Percentiles rank a stretch among this genome's conserved stretches.
phyloP scores from a whole-genome alignment of 1,140 invertebrate species.

The Achroia grisella region DNA sequence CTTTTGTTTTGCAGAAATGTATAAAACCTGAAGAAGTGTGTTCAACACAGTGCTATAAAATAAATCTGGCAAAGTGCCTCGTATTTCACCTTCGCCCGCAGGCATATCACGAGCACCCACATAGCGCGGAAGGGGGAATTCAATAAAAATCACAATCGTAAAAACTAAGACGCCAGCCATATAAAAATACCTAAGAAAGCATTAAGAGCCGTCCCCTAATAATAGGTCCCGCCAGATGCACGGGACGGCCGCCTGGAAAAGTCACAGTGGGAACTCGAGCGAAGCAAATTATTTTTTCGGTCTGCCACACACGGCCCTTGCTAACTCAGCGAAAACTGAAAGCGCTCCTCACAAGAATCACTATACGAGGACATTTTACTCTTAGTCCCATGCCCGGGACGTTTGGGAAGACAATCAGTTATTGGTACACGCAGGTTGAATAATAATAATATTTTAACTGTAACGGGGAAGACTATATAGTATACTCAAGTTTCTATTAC shows the following conservation, averaged over 20 bases:
- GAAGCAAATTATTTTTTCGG: conserved; percentile 71
- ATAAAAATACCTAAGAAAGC: conserved; percentile 70
- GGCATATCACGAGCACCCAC: conserved; percentile 34
- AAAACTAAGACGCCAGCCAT: conserved; percentile 62
- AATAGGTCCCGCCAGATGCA: conserved; percentile 69
- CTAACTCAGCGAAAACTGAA: conserved; percentile 60
- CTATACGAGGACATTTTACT: conserved; percentile 30
- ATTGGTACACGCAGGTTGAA: conserved; percentile 8
- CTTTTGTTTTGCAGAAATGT: conserved; percentile 22
- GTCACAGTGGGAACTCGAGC: conserved; percentile 64
- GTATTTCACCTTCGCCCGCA: conserved; percentile 61
- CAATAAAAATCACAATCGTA: conserved; percentile 72
- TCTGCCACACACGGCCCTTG: conserved; percentile 67
- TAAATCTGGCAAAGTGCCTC: conserved; percentile 59
- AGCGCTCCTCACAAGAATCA: conserved; percentile 33
- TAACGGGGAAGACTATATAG: too few species aligned
- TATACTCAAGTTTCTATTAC: too few species aligned
- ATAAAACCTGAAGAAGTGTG: conserved; percentile 38
- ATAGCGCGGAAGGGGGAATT: conserved; percentile 40
- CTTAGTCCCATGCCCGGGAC: neutral
- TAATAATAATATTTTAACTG: neutral
- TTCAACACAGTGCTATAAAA: conserved; percentile 53
- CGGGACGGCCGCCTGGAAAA: conserved; percentile 66
- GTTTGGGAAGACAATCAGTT: conserved; percentile 4
- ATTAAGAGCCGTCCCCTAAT: conserved; percentile 69